Conservation (phyloP, 2,113 vertebrate species). For the Clarias gariepinus region DNA sequence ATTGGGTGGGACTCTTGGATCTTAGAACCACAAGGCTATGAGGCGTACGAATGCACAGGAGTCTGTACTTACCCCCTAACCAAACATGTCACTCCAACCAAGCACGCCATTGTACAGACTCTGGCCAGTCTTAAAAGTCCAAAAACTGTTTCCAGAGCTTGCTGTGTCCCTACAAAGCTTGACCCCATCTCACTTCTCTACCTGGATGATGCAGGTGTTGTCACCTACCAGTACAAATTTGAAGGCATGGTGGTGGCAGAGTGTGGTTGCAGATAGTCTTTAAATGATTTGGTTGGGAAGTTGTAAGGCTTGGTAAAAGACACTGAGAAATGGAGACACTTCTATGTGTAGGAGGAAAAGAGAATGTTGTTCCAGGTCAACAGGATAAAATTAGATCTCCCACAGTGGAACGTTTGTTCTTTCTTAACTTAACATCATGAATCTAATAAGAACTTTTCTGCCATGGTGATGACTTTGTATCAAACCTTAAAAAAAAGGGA, state of each 20-base stretch:
- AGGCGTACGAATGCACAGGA: conserved; percentile 91
- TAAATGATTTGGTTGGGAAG: not conserved
- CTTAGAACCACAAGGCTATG: conserved; percentile 87
- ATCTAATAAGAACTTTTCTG: not conserved
- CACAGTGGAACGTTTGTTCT: not conserved
- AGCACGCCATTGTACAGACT: conserved; percentile 94
- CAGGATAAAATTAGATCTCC: not conserved
- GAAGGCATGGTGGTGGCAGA: conserved; percentile 97
- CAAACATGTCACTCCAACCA: conserved; percentile 91
- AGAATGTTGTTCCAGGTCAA: not conserved
- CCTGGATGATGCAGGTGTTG: conserved; percentile 89
- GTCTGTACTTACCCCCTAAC: conserved; percentile 89
- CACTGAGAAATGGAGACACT: conserved; percentile 26
- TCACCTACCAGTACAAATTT: conserved; percentile 98
- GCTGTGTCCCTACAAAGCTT: conserved; percentile 95
- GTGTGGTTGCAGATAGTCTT: conserved; percentile 95
- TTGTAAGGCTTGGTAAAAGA: not conserved
- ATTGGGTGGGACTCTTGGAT: conserved; percentile 99
- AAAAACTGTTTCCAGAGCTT: conserved; percentile 87
- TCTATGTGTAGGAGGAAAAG: conserved; percentile 5
- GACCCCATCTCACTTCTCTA: conserved; percentile 97
- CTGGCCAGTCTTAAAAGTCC: conserved; percentile 89
- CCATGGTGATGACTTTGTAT: not conserved
- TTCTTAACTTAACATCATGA: not conserved
- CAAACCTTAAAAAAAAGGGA: conserved; percentile 1